Base-by-base conservation (phyloP, 2,797 vertebrate species). In the Scomberomorus guttatus region DNA sequence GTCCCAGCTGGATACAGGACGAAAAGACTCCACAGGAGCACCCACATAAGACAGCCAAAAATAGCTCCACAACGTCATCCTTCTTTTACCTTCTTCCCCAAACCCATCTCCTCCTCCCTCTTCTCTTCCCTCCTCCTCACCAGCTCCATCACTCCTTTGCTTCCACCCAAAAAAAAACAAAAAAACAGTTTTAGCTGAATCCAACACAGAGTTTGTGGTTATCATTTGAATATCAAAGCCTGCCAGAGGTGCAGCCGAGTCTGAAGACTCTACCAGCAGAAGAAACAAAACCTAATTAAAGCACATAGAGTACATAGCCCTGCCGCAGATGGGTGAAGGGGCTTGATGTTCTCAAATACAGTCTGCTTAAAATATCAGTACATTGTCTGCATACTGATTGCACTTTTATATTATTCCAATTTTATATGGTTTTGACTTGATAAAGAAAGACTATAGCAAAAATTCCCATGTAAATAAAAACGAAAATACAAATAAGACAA, bases 181-280 rank as follows among this genome's bases (percentile, higher is more conserved):
- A 60, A 76, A 81, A 82, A 24, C 18, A 67, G 60, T n/a, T 77
- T 75, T 12, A 55, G 52, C 51, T 75, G 64, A 82, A 87, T 80
- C 59, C 67, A 74, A 56, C 34, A n/a, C 87, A 83, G 80, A 80
- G 70, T 75, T 81, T 78, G 82, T 50, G 25, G 73, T 75, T 85
- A 88, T 90, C 81, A 93, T 94, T 94, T 91, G 86, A 92, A 94
- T 92, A 94, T 92, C 87, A 94, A 92, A 93, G 90, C 54, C 69
- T 86, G 84, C 80, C 81, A 58, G 77, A 82, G 87, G 81, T 86
- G 22, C 50, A 29, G 68, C 71, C 66, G 71, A 73, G 79, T 82
- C 62, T 81, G 77, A 72, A 63, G 77, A 82, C 76, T 83, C 81
- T 75, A 85, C 71, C 80, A 70, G 72, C 62, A 63, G 65, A 65